phyloP scores from a whole-genome alignment of 2,797 vertebrate species.

The Lepilemur ruficaudatus region DNA sequence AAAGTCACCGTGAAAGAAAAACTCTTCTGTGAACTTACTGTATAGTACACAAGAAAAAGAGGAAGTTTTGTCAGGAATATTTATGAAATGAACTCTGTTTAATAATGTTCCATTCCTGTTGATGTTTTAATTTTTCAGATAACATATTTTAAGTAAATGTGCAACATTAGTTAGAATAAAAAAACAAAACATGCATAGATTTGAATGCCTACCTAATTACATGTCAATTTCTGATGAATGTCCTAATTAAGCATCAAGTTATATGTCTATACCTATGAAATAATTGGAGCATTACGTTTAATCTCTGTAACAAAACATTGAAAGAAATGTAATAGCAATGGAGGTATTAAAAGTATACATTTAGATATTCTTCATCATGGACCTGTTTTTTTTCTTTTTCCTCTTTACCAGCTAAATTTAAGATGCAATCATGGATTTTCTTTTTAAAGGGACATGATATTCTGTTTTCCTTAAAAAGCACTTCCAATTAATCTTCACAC shows the following conservation, averaged over 20 bases:
- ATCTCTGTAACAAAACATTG: background rate
- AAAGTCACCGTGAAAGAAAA: background rate
- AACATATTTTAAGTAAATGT: constrained; percentile 79
- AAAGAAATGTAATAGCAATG: background rate
- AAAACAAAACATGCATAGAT: constrained; percentile 46
- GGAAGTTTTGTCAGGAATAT: background rate
- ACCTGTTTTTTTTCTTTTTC: background rate
- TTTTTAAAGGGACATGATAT: background rate
- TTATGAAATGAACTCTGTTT: constrained; percentile 59
- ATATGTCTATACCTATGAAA: background rate
- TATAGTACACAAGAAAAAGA: background rate
- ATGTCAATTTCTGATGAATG: constrained; percentile 43
- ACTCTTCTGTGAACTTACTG: constrained; percentile 4
- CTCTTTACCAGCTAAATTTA: background rate
- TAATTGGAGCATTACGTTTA: background rate
- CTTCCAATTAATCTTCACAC: background rate
- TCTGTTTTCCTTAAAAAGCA: background rate
- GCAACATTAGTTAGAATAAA: constrained; percentile 69
- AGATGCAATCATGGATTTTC: background rate
- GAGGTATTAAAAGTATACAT: background rate
- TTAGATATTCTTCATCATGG: background rate
- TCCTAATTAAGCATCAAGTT: background rate
- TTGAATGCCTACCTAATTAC: constrained; percentile 31
- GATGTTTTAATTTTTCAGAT: constrained; percentile 78
- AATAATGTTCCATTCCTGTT: constrained; percentile 67